Evolutionary conservation across 2,113 vertebrate genomes (phyloP), one percentile per base, ranked within the genome.

Genomic region (Macrotus californicus): DNA sequence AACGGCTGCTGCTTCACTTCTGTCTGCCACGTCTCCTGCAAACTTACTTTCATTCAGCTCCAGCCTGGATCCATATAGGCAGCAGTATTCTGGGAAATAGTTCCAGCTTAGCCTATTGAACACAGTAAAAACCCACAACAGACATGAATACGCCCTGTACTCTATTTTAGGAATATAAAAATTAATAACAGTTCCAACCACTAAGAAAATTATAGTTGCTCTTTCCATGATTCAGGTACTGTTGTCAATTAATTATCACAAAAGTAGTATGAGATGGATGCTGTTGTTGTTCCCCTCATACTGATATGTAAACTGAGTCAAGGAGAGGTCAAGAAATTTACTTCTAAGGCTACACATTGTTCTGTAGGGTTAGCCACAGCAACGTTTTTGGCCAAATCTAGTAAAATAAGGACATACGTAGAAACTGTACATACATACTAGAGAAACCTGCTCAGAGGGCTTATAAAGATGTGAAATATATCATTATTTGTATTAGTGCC

Each of bases 91-190:
- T 72, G 54, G 82, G 36, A 87, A 88, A 39, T 64, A 66, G 54
- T 89, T 94, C 18, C 69, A 87, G 64, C 48, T 67, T 91, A 84
- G 79, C 76, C 31, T 75, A 12, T 29, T 86, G 46, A 46, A 72
- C 50, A 34, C 21, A 67, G 34, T 91, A 67, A 88, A 93, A 93
- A 89, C 72, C 39, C 24, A 59, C 41, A 52, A 34, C 7, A 79
- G 10, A 69, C 54, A 41, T 24, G n/a, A 80, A 52, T 36, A 89
- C 61, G n/a, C 66, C 34, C 75, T 75, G 7, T 66, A 66, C 24
- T 94, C 5, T 90, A 79, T 91, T 93, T 52, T 95, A 72, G 80
- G 39, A 85, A 43, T 73, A 79, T 8, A 79, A 87, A 76, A 13
- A 52, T 72, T 77, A 91, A 48, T 76, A 67, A 54, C 48, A 93